A percentile compares a stretch with the other conserved stretches of the same genome.
Evolutionary conservation across 37 sponge, comb jelly and placozoan species (phyloP).

Genomic region (Oopsacas minuta): DNA sequence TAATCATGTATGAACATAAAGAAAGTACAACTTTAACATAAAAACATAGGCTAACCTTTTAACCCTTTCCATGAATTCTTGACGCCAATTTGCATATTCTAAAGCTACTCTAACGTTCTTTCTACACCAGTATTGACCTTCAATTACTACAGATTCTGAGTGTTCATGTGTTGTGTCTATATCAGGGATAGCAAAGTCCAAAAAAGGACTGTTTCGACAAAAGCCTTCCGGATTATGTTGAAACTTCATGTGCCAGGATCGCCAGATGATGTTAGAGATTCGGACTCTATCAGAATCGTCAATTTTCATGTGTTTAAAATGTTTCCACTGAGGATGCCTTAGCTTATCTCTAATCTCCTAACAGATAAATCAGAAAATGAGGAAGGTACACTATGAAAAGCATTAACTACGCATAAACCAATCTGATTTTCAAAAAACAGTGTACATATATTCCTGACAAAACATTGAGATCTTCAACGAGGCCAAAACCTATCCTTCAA

Average conservation of each 20-base stretch:
- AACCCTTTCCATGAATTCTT: background rate
- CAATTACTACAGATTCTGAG: conserved; percentile 57
- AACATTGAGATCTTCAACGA: too few species aligned
- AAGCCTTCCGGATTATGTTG: background rate
- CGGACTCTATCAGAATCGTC: conserved; percentile 45
- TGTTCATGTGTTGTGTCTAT: conserved; percentile 8
- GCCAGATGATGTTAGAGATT: conserved; percentile 79
- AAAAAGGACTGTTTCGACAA: background rate
- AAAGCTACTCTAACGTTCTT: conserved; percentile 47
- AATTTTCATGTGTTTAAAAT: conserved; percentile 58
- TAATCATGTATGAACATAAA: too few species aligned
- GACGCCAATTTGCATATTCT: conserved; percentile 71
- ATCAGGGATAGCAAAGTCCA: background rate
- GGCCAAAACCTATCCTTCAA: too few species aligned
- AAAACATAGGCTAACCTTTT: background rate
- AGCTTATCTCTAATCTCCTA: conserved; percentile 23
- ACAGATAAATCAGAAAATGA: too few species aligned
- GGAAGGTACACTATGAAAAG: too few species aligned
- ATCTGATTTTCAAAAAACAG: too few species aligned
- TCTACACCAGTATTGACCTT: conserved; percentile 79
- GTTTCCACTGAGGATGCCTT: conserved; percentile 85
- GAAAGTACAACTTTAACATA: too few species aligned
- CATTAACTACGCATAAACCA: too few species aligned
- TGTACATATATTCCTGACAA: too few species aligned
- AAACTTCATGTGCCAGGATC: conserved; percentile 89